Evolutionary conservation across 2,113 vertebrate species (phyloP).

Genomic region (Hemichromis elongatus): DNA sequence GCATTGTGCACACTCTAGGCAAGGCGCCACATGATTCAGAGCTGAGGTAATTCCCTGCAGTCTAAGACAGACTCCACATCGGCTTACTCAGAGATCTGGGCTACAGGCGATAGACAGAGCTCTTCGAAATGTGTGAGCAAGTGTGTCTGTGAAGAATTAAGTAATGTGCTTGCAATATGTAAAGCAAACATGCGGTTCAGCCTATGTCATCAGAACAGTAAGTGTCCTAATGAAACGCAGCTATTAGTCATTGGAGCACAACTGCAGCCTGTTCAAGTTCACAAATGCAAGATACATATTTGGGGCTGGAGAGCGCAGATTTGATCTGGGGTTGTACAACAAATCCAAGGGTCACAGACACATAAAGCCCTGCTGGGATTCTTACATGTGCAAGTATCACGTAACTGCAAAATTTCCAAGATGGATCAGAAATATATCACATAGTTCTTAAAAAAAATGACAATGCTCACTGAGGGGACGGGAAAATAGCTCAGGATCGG

Average conservation of each 20-base stretch:
- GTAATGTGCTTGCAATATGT: not conserved
- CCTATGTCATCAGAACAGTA: not conserved
- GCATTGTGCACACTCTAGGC: conserved; percentile 52
- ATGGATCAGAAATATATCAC: conserved; percentile 58
- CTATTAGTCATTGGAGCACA: not conserved
- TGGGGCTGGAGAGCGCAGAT: not conserved
- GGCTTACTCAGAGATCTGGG: conserved; percentile 36
- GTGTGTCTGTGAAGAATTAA: not conserved
- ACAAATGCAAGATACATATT: not conserved
- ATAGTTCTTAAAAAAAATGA: conserved; percentile 5
- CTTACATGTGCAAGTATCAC: conserved; percentile 46
- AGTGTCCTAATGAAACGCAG: not conserved
- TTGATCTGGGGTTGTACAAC: conserved; percentile 8
- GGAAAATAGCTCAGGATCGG: not conserved
- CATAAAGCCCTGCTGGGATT: conserved; percentile 26
- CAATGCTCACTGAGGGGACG: conserved; percentile 20
- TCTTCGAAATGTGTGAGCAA: not conserved
- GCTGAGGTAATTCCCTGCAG: conserved; percentile 68
- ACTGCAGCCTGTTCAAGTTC: not conserved
- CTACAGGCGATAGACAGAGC: conserved; percentile 24
- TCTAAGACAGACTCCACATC: conserved; percentile 36
- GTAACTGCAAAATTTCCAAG: conserved; percentile 56
- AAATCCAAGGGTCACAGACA: conserved; percentile 21
- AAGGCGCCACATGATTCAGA: conserved; percentile 57
- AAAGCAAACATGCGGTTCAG: not conserved